Base-by-base conservation (phyloP, 2,113 vertebrate genomes). In the Silurus asotus region DNA sequence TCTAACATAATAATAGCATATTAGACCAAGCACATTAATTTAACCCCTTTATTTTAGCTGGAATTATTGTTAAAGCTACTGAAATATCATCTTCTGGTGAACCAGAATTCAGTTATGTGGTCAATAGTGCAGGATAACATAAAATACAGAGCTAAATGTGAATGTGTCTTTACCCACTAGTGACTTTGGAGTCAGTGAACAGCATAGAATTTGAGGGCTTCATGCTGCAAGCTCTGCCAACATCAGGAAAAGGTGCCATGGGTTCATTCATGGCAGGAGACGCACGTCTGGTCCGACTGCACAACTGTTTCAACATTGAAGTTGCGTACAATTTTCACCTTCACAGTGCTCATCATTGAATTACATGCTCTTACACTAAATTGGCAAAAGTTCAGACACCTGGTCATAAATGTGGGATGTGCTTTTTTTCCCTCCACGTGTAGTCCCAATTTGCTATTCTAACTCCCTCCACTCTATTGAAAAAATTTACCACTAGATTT, bases 201-300 rank as follows among this genome's bases (percentile, higher is more conserved):
- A 74, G 70, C 53, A 62, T 70, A 0, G n/a, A 84, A 25, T 93
- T 93, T 78, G 20, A 90, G 86, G 92, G 93, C 25, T 94, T 94
- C 88, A 58, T 93, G 83, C 84, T 93, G 69, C 93, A 93, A 85
- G 92, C 93, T 76, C 61, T 62, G 82, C 55, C 89, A 86, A 62
- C 76, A 14, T 74, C 8, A 17, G 37, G 76, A 62, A 25, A 81
- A 28, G 55, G 8, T 82, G 83, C 90, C 5, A 76, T 91, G 0
- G 93, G 93, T 19, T 84, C 58, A 81, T 93, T 93, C 90, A 91
- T 53, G 61, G 85, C 88, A 81, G 62, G 91, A 55, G 56, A 90
- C 84, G 8, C 59, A 81, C 65, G 11, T 67, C 49, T 51, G 67
- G 86, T 89, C 23, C 89, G 84, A 20, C 37, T 78, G 5, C 70